Evolutionary conservation across 2,888 invertebrate genomes (phyloP).

Genomic region (Conus canariensis): DNA sequence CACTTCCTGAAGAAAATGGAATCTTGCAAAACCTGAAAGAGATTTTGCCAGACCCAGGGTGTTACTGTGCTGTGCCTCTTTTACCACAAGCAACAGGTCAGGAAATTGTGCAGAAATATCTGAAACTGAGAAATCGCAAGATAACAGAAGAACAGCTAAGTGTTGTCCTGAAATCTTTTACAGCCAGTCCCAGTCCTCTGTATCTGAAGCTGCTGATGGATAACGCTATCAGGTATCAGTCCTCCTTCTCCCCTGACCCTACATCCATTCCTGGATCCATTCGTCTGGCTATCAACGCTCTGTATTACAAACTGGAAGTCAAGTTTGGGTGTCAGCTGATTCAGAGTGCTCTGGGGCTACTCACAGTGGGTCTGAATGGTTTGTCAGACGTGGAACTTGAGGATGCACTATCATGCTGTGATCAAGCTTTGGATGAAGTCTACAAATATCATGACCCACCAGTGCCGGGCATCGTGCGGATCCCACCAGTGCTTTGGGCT

Average conservation of each 20-base stretch:
- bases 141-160: constrained; percentile 64
- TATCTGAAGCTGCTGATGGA: constrained; percentile 74
- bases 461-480: constrained; percentile 69
- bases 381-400: constrained; percentile 74
- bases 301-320: constrained; percentile 69
- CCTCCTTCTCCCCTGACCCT: constrained; percentile 56
- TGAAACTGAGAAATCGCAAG: constrained; percentile 57
- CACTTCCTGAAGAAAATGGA: constrained; percentile 63
- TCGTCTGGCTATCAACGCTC: constrained; percentile 63
- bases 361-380: constrained; percentile 72
- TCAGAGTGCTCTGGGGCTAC: constrained; percentile 67
- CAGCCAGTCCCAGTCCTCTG: constrained; percentile 65
- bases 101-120: constrained; percentile 64
- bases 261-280: constrained; percentile 61
- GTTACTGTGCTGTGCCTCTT: constrained; percentile 65
- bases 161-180: constrained; percentile 61
- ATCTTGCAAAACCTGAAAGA: constrained; percentile 62
- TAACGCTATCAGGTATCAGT: constrained; percentile 69
- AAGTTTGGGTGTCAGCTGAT: constrained; percentile 69
- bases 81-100: constrained; percentile 65
- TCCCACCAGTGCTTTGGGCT: constrained; percentile 74
- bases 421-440: constrained; percentile 71
- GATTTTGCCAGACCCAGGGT: constrained; percentile 56
- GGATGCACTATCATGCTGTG: constrained; percentile 75
- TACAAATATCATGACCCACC: constrained; percentile 76